Percentiles rank a stretch among this genome's conserved stretches.
These are phyloP conservation scores for Pedicia rivosa DNA, from an alignment of 2,888 invertebrate genomes.

Conservation along the genomic window DNA sequence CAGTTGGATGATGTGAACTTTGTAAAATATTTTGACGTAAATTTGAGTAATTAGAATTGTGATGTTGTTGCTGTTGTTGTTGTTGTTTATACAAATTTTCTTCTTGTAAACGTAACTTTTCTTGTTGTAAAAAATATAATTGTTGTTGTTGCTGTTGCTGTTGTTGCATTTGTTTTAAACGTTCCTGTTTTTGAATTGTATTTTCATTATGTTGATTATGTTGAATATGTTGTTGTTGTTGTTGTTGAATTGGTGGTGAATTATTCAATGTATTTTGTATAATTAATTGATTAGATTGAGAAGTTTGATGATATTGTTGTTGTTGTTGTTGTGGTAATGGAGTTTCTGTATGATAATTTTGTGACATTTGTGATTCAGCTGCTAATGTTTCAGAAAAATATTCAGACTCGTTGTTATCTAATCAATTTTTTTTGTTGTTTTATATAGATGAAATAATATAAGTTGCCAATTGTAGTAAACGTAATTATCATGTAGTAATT, in stretches of 20 bases:
- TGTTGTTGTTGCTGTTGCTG: slow-evolving; percentile 24
- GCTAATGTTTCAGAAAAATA: slow-evolving; percentile 33
- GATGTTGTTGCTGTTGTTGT: slow-evolving; percentile 18
- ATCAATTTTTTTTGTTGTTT: neutral
- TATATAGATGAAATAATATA: too few relatives aligned
- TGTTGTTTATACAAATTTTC: slow-evolving; percentile 13
- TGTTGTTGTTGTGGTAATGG: slow-evolving; percentile 2
- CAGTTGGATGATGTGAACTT: slow-evolving; percentile 28
- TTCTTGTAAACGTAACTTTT: slow-evolving; percentile 20
- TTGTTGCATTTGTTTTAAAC: slow-evolving; percentile 15
- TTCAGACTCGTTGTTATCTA: slow-evolving; percentile 26
- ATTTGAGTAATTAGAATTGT: slow-evolving; percentile 22
- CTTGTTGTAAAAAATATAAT: slow-evolving; percentile 29
- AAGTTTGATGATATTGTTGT: slow-evolving; percentile 9
- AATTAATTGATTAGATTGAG: slow-evolving; percentile 6
- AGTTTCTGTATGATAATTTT: slow-evolving; percentile 23
- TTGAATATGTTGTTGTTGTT: slow-evolving; percentile 13
- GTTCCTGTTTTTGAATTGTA: slow-evolving; percentile 12
- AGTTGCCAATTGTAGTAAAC: too few relatives aligned
- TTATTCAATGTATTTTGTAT: slow-evolving; percentile 14
- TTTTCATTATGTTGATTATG: slow-evolving; percentile 7
- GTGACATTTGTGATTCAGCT: slow-evolving; percentile 31
- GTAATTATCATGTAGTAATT: neutral
- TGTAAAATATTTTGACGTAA: slow-evolving; percentile 27
- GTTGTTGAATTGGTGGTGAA: slow-evolving; percentile 13